Percentiles rank a stretch among this genome's conserved stretches.
Conservation (phyloP, 2,797 vertebrate species). For the Acestrorhynchus altus region DNA sequence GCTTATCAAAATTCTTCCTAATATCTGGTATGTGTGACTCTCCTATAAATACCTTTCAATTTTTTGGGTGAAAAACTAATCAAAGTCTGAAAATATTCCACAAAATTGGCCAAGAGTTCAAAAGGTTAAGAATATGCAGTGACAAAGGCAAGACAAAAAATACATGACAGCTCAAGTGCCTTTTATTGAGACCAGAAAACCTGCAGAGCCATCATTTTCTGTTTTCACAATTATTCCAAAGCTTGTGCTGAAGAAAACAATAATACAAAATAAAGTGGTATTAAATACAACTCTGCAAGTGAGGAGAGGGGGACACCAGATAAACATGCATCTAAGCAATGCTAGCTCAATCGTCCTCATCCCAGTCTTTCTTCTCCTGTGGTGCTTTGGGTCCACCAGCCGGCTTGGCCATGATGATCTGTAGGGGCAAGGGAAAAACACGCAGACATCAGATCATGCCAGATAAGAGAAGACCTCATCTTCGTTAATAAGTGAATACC, state of each 20-base stretch:
- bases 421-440: conserved; percentile 38
- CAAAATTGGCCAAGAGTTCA: too few relatives aligned
- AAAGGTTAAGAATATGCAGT: too few relatives aligned
- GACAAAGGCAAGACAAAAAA: too few relatives aligned
- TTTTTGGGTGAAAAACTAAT: too few relatives aligned
- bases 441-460: conserved; percentile 7
- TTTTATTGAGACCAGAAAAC: conserved; percentile 59
- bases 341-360: conserved; percentile 89
- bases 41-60: too few relatives aligned
- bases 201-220: conserved; percentile 27
- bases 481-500: not conserved
- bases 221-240: conserved; percentile 25
- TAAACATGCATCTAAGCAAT: not conserved
- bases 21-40: too few relatives aligned
- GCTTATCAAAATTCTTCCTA: too few relatives aligned
- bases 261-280: conserved; percentile 39
- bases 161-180: conserved; percentile 56
- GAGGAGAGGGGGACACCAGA: conserved; percentile 20
- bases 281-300: conserved; percentile 57
- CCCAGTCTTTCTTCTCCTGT: conserved; percentile 92
- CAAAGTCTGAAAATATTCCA: too few relatives aligned
- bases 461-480: not conserved
- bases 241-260: conserved; percentile 40
- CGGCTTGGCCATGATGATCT: conserved; percentile 96
- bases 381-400: conserved; percentile 93